phyloP scores from a whole-genome alignment of 2,113 vertebrate genomes.

The Upupa epops region DNA sequence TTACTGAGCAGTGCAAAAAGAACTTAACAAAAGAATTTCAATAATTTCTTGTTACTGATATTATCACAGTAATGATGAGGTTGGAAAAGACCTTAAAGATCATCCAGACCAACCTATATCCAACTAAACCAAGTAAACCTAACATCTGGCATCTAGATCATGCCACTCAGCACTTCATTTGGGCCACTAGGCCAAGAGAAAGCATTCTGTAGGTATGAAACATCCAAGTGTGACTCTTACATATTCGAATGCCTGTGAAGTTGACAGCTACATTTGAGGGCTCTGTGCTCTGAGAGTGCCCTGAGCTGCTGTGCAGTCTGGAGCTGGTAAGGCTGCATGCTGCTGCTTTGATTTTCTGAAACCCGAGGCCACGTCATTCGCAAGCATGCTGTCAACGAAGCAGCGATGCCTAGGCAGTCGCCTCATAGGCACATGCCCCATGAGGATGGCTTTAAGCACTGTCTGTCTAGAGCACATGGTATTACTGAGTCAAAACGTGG shows the following conservation, averaged over 20 bases:
- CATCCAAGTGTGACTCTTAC: neutral
- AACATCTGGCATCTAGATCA: no score
- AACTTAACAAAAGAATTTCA: neutral
- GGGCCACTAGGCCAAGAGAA: neutral
- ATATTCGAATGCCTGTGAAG: rapidly evolving
- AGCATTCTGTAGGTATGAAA: neutral
- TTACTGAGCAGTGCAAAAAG: neutral
- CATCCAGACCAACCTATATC: no score
- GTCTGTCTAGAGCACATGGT: neutral
- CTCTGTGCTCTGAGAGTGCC: neutral
- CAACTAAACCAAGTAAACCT: no score
- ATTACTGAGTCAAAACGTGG: slow-evolving; percentile 2
- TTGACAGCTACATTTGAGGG: neutral
- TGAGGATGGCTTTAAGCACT: neutral
- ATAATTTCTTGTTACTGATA: neutral
- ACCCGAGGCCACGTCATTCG: neutral
- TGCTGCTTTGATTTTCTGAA: neutral
- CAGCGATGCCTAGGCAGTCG: neutral
- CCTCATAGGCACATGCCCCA: neutral
- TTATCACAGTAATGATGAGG: no score
- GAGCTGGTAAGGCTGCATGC: neutral
- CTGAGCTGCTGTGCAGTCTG: neutral
- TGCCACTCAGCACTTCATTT: no score
- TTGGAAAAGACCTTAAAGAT: no score
- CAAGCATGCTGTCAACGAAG: neutral